Conservation (phyloP, 30 jellyfish, hydroid and myxozoan species). For the Sanderia malayensis region DNA sequence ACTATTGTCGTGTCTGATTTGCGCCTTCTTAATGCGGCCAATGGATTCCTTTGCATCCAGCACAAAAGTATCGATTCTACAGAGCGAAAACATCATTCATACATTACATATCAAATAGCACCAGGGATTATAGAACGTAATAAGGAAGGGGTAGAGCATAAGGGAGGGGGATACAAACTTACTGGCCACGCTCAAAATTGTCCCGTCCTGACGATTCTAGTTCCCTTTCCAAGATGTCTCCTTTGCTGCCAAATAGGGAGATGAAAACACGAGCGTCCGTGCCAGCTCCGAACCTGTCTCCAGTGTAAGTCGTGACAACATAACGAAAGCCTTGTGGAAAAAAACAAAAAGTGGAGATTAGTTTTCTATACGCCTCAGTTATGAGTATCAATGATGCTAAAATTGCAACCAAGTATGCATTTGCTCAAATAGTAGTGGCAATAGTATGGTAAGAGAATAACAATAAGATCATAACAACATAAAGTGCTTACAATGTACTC, state of each 20-base stretch:
- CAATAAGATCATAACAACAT: too few species aligned
- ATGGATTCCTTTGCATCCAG: constrained; percentile 76
- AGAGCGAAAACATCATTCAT: too few species aligned
- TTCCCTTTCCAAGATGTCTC: constrained; percentile 69
- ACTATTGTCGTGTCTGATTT: constrained; percentile 78
- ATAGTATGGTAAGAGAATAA: too few species aligned
- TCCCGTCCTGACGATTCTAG: constrained; percentile 87
- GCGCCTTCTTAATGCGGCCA: constrained; percentile 77
- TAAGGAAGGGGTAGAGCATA: too few species aligned
- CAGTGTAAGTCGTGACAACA: constrained; percentile 91
- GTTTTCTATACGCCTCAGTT: too few species aligned
- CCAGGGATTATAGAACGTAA: too few species aligned
- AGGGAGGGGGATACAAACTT: too few species aligned
- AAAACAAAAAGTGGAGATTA: not conserved
- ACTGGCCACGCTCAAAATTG: constrained; percentile 96
- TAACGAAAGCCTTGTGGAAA: constrained; percentile 65
- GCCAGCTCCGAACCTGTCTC: constrained; percentile 97
- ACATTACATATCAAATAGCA: too few species aligned
- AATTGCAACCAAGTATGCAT: too few species aligned
- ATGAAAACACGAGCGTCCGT: constrained; percentile 95
- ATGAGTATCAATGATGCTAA: too few species aligned
- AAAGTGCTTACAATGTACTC: not conserved
- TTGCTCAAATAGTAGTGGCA: too few species aligned
- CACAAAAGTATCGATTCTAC: constrained; percentile 93
- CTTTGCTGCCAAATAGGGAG: constrained; percentile 69